Evolutionary conservation across 2,797 vertebrate genomes (phyloP).

Genomic region (Thamnophis elegans): DNA sequence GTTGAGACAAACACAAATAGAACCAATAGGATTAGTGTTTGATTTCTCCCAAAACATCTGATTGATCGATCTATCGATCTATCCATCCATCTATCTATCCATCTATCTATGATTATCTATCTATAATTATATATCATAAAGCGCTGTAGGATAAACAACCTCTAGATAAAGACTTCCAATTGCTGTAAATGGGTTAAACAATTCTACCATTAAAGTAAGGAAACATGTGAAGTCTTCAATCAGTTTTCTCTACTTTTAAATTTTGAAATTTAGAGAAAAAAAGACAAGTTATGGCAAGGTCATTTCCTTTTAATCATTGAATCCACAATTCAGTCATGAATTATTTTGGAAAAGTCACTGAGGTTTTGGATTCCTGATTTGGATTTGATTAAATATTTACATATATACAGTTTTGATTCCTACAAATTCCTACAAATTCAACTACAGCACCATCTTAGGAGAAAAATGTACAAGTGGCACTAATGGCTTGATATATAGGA

Average conservation of each 20-base stretch:
- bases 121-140: neutral
- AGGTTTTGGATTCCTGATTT: neutral
- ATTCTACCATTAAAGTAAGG: neutral
- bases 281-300: neutral
- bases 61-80: no score
- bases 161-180: neutral
- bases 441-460: neutral
- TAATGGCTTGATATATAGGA: neutral
- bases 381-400: conserved; percentile 29
- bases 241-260: neutral
- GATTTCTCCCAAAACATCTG: neutral
- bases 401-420: neutral
- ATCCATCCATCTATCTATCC: no score
- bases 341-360: neutral
- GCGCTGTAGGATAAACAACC: neutral
- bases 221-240: neutral
- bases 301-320: neutral
- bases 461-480: neutral
- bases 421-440: neutral
- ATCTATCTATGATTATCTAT: no score
- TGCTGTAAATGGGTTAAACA: neutral
- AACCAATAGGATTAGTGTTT: neutral
- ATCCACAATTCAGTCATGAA: neutral
- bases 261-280: neutral
- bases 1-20: neutral